Evolutionary conservation across 2,797 vertebrate genomes (phyloP).

Genomic region (Pterois miles): DNA sequence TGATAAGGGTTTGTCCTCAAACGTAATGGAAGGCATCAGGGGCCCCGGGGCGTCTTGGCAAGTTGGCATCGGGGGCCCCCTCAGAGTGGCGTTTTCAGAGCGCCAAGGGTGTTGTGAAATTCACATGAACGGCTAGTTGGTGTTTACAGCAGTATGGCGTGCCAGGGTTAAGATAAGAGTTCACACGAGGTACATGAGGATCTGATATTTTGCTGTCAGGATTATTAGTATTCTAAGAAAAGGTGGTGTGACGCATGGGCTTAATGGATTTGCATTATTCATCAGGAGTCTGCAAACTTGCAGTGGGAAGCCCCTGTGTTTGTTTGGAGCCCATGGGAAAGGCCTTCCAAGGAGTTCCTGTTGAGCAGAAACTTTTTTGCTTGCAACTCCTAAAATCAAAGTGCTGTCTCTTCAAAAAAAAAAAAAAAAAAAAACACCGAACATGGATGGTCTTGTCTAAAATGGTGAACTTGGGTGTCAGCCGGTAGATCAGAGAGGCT

Average conservation of each 20-base stretch:
- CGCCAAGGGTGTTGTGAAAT: conserved; percentile 23
- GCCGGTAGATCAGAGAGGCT: conserved; percentile 49
- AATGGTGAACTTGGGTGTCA: conserved; percentile 28
- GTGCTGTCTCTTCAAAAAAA: conserved; percentile 56
- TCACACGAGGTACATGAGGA: conserved; percentile 22
- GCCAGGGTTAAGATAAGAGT: conserved; percentile 45
- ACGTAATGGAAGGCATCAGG: conserved; percentile 22
- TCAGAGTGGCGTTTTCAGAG: conserved; percentile 18
- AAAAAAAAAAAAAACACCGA: conserved; percentile 4
- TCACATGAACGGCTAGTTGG: conserved; percentile 6
- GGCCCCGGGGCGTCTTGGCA: conserved; percentile 1
- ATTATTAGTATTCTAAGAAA: conserved; percentile 65
- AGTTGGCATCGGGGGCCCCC: conserved; percentile 11
- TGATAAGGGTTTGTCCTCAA: conserved; percentile 50
- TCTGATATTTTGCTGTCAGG: conserved; percentile 29
- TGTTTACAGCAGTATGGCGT: conserved; percentile 13
- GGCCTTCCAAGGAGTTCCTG: conserved; percentile 37
- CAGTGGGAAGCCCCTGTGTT: conserved; percentile 51
- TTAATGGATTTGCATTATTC: conserved; percentile 66
- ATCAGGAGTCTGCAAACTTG: conserved; percentile 36
- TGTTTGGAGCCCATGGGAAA: conserved; percentile 34
- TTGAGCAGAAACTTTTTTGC: conserved; percentile 55
- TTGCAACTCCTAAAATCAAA: conserved; percentile 54
- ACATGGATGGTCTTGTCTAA: conserved; percentile 17
- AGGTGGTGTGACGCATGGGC: conserved; percentile 45